phyloP scores from a whole-genome alignment of 92 coral and sea anemone genomes.

The Zoanthus sansibaricus region DNA sequence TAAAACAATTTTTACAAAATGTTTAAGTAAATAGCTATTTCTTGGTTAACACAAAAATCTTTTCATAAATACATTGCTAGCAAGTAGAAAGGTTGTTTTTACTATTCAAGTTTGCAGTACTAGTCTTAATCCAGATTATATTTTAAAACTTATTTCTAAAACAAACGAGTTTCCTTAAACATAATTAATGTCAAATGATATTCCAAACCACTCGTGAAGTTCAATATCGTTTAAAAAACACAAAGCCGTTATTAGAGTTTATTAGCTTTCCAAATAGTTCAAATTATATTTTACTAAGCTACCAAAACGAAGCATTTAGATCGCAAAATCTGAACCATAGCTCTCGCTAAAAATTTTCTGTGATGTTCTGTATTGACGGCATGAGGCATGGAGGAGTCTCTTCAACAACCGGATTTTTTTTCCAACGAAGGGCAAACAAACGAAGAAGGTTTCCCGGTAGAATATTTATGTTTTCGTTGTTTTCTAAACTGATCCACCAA shows the following conservation, averaged over 20 bases:
- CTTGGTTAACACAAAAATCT: neutral
- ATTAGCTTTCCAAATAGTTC: neutral
- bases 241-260: no score
- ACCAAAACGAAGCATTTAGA: neutral
- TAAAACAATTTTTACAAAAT: neutral
- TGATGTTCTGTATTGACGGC: constrained; percentile 7
- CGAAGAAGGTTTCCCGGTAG: constrained; percentile 57
- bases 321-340: neutral
- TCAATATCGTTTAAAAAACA: no score
- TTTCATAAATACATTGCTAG: neutral
- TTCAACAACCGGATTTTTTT: constrained; percentile 7
- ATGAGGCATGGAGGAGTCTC: neutral
- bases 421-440: constrained; percentile 48
- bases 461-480: constrained; percentile 67
- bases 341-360: neutral
- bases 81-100: neutral
- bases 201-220: no score
- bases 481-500: constrained; percentile 73
- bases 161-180: no score
- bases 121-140: no score
- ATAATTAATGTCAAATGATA: no score
- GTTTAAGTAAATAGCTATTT: neutral
- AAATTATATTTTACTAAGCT: neutral
- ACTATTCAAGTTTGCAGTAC: no score
- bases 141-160: no score